Conservation (phyloP, 2,113 vertebrate species). For the Anoplopoma fimbria region DNA sequence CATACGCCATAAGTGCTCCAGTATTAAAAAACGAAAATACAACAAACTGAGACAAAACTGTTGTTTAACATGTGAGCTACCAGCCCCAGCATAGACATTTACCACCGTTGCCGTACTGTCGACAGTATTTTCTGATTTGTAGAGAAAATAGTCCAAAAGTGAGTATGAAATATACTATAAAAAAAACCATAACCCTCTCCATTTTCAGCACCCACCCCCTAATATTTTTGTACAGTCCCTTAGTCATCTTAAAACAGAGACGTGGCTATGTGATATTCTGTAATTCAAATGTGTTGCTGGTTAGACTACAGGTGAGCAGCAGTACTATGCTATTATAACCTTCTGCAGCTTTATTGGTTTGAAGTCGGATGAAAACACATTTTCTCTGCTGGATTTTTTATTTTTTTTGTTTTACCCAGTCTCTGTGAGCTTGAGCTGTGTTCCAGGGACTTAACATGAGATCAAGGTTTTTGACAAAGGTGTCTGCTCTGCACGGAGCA, state of each 20-base stretch:
- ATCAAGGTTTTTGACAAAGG: background rate
- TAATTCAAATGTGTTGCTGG: background rate
- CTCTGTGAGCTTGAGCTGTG: background rate
- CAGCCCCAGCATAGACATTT: no score
- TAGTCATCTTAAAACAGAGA: background rate
- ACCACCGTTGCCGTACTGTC: no score
- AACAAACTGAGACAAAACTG: background rate
- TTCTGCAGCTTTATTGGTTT: background rate
- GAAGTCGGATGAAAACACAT: background rate
- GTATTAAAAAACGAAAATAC: no score
- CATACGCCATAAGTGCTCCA: background rate
- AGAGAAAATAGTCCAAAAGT: no score
- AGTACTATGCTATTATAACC: background rate
- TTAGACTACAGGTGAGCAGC: background rate
- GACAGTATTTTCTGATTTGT: no score
- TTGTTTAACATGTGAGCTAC: background rate
- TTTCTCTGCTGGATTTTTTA: constrained; percentile 7
- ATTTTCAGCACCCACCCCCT: background rate
- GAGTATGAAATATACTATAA: no score
- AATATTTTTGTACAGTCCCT: background rate
- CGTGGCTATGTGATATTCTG: background rate
- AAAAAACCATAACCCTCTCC: no score
- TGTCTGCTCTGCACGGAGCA: background rate
- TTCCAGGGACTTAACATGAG: background rate
- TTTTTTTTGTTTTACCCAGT: no score